Percentiles rank a stretch among this genome's conserved stretches.
These are phyloP conservation scores for Lates calcarifer DNA, from an alignment of 2,113 vertebrate genomes.

Conservation along the genomic window DNA sequence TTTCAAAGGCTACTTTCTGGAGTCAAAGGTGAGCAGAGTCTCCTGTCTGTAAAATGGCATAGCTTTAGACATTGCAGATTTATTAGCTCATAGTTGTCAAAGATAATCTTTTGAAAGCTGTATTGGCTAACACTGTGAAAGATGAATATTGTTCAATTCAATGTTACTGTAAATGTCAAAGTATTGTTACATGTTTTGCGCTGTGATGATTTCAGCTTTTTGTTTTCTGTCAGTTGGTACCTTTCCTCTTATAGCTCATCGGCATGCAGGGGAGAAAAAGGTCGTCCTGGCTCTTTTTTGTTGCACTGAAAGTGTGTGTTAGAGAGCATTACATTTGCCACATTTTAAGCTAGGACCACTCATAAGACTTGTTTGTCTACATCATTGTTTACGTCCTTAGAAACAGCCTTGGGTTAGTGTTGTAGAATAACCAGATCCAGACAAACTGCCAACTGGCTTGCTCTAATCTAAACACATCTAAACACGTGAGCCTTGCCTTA, in stretches of 20 bases:
- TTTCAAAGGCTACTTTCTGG: slow-evolving; percentile 92
- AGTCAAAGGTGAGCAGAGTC: slow-evolving; percentile 89
- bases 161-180: neutral
- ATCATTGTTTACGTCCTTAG: neutral
- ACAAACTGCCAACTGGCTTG: neutral
- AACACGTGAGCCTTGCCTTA: neutral
- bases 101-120: neutral
- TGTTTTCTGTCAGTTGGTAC: neutral
- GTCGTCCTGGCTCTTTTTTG: neutral
- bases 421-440: neutral
- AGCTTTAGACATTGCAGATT: neutral
- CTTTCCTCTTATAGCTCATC: slow-evolving; percentile 30
- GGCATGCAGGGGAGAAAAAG: neutral
- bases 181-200: neutral
- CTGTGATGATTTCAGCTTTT: neutral
- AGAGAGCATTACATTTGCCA: neutral
- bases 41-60: slow-evolving; percentile 4
- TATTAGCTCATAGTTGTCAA: neutral
- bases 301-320: neutral
- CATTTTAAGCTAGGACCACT: neutral
- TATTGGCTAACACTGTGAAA: neutral
- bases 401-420: neutral
- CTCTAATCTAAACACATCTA: slow-evolving; percentile 29
- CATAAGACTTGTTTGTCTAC: neutral
- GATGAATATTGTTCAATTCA: neutral